Conservation (phyloP, 2,113 vertebrate species). For the Corydoras maculifer region DNA sequence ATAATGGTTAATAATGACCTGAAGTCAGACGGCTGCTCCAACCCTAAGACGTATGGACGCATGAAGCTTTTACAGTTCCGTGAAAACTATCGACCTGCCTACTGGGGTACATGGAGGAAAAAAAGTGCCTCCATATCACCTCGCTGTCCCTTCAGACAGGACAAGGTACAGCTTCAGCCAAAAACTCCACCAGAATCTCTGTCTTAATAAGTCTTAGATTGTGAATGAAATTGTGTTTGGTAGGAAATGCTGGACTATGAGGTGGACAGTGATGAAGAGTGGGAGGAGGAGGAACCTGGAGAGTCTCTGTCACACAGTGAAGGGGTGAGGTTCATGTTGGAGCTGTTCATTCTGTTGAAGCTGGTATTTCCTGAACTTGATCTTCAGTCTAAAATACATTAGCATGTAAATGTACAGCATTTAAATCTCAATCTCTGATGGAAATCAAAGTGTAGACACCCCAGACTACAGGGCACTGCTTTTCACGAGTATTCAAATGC, state of each 20-base stretch:
- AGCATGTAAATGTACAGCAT: too few relatives aligned
- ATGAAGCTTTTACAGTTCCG: slow-evolving; percentile 94
- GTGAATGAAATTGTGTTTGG: slow-evolving; percentile 7
- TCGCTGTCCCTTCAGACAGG: slow-evolving; percentile 76
- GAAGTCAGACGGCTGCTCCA: slow-evolving; percentile 61
- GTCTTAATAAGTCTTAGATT: neutral
- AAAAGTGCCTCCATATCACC: slow-evolving; percentile 66
- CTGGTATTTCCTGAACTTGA: too few relatives aligned
- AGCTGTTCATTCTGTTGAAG: too few relatives aligned
- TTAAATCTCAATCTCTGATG: too few relatives aligned
- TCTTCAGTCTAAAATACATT: too few relatives aligned
- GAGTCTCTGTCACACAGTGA: slow-evolving; percentile 96
- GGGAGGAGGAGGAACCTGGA: slow-evolving; percentile 97
- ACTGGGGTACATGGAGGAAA: slow-evolving; percentile 96
- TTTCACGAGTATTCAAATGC: neutral
- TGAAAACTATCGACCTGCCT: slow-evolving; percentile 89
- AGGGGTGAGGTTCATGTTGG: slow-evolving; percentile 67
- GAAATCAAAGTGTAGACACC: too few relatives aligned
- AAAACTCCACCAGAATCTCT: neutral
- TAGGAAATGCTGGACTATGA: slow-evolving; percentile 89
- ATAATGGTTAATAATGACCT: slow-evolving; percentile 64
- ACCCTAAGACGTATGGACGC: slow-evolving; percentile 71
- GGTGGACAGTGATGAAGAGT: slow-evolving; percentile 95
- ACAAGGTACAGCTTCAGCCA: slow-evolving; percentile 66
- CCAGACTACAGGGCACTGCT: too few relatives aligned